Evolutionary conservation across 2,113 vertebrate species (phyloP), one percentile per base, ranked within the genome.

Genomic region (Pomatorhinus ruficollis): DNA sequence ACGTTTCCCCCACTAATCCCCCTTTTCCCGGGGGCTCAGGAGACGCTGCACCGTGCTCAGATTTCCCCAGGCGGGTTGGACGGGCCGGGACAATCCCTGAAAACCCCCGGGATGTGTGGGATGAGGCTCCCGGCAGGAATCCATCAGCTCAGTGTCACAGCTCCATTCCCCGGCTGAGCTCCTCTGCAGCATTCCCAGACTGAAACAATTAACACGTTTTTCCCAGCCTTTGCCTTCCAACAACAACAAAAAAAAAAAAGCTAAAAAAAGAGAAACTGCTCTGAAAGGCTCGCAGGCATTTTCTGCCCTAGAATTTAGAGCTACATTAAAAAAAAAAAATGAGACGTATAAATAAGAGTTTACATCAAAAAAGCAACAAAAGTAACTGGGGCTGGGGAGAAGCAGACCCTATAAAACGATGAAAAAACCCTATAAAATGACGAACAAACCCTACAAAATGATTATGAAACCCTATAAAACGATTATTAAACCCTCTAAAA

Each of bases 201-300:
- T 37, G 90, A 63, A 35, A n/a, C 68, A 87, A 83, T 91, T 66
- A 71, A 50, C 81, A 53, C 35, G 3, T 93, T 89, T 91, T 59
- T 56, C n/a, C 68, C 53, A 61, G 39, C 47, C 80, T 83, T 80
- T 70, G 37, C 83, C 50, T 70, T 37, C 47, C 45, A 17, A 65
- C 83, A 75, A 47, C 45, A 47, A 23, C 45, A 47, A 47, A 11
- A 49, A 49, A 6, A 47, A 24, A 18, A 45, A 49, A 24, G 45
- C 45, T 24, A 23, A 49, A 49, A 57, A 72, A 69, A 75, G 52
- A 2, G 2, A 20, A 84, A 50, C 44, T 59, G 70, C 79, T 92
- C 14, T 63, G 65, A 33, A 74, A 77, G 33, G 42, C 89, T 82
- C 22, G 53, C 47, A 40, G 79, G 64, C 50, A 22, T 70, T 83